Evolutionary conservation across 2,113 vertebrate genomes (phyloP).

Genomic region (Noctilio leporinus): DNA sequence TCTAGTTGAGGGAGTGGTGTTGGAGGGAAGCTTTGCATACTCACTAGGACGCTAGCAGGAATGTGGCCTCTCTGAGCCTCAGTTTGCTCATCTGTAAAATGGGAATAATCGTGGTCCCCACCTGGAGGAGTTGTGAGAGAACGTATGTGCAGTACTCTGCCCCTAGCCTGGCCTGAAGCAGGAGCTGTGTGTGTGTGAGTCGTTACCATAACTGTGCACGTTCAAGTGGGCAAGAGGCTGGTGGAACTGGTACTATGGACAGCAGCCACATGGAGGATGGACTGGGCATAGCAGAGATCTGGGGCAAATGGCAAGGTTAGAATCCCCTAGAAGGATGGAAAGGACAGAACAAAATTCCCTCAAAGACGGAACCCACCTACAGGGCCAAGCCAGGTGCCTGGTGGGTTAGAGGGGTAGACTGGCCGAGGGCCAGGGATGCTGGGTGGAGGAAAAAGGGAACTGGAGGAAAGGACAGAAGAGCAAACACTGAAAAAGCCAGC

Average conservation of each 20-base stretch:
- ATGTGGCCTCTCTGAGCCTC: neutral
- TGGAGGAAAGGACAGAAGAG: neutral
- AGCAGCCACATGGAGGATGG: neutral
- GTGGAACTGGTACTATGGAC: neutral
- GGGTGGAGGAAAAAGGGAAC: too few relatives aligned
- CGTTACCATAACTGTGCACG: accelerated
- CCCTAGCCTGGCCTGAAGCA: neutral
- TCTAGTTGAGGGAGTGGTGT: accelerated
- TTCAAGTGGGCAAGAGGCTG: neutral
- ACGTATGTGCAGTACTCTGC: accelerated
- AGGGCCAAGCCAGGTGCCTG: neutral
- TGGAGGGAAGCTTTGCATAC: neutral
- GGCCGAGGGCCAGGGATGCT: neutral
- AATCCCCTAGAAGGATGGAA: neutral
- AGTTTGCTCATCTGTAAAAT: neutral
- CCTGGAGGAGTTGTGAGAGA: neutral
- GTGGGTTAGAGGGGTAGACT: too few relatives aligned
- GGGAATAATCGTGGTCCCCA: neutral
- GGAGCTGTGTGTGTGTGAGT: neutral
- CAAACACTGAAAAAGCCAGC: neutral
- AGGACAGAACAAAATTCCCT: neutral
- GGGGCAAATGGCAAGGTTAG: neutral
- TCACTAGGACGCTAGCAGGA: neutral
- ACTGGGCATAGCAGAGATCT: neutral
- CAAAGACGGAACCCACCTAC: neutral